phyloP scores from a whole-genome alignment of 2,888 invertebrate species.

The Tetrapedia diversipes region DNA sequence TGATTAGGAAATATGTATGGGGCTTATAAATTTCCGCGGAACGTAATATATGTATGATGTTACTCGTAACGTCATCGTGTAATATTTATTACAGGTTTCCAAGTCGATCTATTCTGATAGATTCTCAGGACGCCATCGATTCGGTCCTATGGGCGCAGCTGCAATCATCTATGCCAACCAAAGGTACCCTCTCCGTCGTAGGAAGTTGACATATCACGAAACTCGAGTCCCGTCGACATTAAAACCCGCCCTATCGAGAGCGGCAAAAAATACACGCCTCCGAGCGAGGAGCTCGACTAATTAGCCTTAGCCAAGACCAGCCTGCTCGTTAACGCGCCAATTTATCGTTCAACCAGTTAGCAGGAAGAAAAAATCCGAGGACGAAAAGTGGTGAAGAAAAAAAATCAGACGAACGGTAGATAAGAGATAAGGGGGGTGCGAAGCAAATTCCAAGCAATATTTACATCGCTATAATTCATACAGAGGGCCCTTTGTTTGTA shows the following conservation, averaged over 20 bases:
- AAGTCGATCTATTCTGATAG: neutral
- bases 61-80: no score
- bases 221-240: conserved; percentile 24
- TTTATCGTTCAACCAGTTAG: conserved; percentile 39
- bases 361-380: neutral
- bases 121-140: conserved; percentile 16
- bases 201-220: conserved; percentile 45
- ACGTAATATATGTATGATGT: no score
- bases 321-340: conserved; percentile 44
- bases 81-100: no score
- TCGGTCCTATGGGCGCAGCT: conserved; percentile 1
- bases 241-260: conserved; percentile 40
- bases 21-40: no score
- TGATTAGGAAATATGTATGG: no score
- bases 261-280: neutral
- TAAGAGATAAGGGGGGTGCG: no score
- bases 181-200: neutral
- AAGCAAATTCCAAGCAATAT: no score
- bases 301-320: conserved; percentile 37
- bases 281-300: conserved; percentile 44
- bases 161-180: neutral
- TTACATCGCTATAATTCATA: no score
- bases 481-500: no score
- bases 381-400: neutral
- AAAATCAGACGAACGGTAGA: neutral